Percentiles rank a stretch among this genome's conserved stretches.
Conservation (phyloP, 2,113 vertebrate species). For the Boleophthalmus pectinirostris region DNA sequence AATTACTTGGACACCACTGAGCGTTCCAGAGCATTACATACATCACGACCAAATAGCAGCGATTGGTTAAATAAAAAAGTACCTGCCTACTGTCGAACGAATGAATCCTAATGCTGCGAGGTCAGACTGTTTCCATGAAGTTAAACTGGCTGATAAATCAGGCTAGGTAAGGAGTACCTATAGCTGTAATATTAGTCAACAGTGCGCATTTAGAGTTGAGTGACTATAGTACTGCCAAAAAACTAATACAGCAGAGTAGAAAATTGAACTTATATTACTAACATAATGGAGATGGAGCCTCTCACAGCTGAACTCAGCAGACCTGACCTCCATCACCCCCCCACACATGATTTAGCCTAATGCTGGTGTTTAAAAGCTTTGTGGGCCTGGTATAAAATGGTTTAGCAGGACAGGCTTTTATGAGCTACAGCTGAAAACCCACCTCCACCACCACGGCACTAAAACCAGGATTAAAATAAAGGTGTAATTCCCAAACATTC, state of each 20-base stretch:
- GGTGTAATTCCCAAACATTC: conserved; percentile 60
- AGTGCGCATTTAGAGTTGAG: background rate
- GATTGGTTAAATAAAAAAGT: too few relatives aligned
- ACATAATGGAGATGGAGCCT: conserved; percentile 23
- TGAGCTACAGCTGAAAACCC: conserved; percentile 63
- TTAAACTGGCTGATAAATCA: too few relatives aligned
- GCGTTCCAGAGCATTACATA: too few relatives aligned
- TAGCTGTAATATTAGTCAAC: background rate
- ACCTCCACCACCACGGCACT: conserved; percentile 26
- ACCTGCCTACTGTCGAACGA: too few relatives aligned
- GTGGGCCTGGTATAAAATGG: conserved; percentile 67
- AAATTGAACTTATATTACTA: background rate
- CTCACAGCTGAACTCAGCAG: conserved; percentile 43
- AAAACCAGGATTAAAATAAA: conserved; percentile 65
- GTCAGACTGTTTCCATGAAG: too few relatives aligned
- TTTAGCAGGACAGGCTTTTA: conserved; percentile 74
- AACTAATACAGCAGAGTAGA: background rate
- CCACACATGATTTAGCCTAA: conserved; percentile 67
- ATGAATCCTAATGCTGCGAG: too few relatives aligned
- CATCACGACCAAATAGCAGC: too few relatives aligned
- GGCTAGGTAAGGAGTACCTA: too few relatives aligned
- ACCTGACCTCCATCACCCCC: conserved; percentile 37
- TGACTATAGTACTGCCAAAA: background rate
- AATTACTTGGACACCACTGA: too few relatives aligned
- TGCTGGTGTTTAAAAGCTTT: conserved; percentile 66